Evolutionary conservation across 2,888 invertebrate genomes (phyloP).

Genomic region (Aethes cnicana): DNA sequence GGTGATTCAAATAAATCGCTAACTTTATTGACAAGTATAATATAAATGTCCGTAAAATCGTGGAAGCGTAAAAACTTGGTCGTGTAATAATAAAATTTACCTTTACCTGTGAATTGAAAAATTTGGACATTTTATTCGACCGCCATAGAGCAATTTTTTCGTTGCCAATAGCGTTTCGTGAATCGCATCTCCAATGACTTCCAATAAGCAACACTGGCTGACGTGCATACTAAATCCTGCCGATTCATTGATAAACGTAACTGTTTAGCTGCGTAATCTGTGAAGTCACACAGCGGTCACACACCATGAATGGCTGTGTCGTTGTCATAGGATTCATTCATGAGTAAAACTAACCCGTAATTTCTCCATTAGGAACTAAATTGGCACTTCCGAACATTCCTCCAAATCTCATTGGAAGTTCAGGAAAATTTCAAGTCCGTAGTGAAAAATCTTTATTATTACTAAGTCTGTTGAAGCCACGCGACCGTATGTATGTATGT

Average conservation of each 20-base stretch:
- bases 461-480: too few species aligned
- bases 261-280: neutral
- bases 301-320: too few species aligned
- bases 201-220: constrained; percentile 1
- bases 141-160: constrained; percentile 8
- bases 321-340: too few species aligned
- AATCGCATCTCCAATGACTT: constrained; percentile 10
- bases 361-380: too few species aligned
- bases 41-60: neutral
- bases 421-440: too few species aligned
- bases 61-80: too few species aligned
- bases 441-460: too few species aligned
- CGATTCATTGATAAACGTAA: neutral
- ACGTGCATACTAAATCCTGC: constrained; percentile 6
- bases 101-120: neutral
- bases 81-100: neutral
- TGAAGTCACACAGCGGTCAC: too few species aligned
- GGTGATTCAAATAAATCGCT: constrained; percentile 11
- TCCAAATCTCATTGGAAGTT: too few species aligned
- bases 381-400: too few species aligned
- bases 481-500: too few species aligned
- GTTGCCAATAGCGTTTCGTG: constrained; percentile 9
- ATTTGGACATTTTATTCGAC: constrained; percentile 1
- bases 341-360: too few species aligned
- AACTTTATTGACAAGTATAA: constrained; percentile 1